Base-by-base conservation (phyloP, 2,888 invertebrate genomes). In the Drosophila birchii region DNA sequence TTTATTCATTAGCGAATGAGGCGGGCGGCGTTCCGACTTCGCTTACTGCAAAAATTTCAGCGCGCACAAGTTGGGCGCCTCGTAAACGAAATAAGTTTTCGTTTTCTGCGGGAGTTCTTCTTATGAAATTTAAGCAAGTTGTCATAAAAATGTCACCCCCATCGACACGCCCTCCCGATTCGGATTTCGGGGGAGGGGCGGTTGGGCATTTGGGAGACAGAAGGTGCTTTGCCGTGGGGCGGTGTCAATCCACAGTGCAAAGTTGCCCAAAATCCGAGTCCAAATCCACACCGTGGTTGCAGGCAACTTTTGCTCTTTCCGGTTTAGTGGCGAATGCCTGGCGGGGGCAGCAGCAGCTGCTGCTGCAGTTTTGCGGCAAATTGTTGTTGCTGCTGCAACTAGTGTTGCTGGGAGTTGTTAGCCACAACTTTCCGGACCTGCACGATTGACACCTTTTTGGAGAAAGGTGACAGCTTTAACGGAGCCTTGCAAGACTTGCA, bases 51-150 rank as follows among this genome's bases (percentile, higher is more conserved):
- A 67, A 67, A 75, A 75, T 72, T 74, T 64, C 75, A 67, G 38
- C 6, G 47, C 56, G 71, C 51, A 80, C 80, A 63, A 85, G 73
- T 67, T 76, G 64, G 41, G 34, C 67, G 63, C 58, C 59, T 71
- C 61, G 69, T 76, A 68, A 60, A 76, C 76, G 78, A 82, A 88
- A 85, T 86, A 86, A 88, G 88, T 86, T 84, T 87, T 68, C 62
- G 41, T 57, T 68, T 73, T 74, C 66, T 39, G 56, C 51, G 45
- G 63, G 75, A 76, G 59, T 76, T 76, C 66, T 75, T 78, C 79
- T 76, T 87, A 78, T 80, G 85, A 77, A 81, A 84, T 89, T 86
- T 85, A 89, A 86, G 81, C 89, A 86, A 89, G 80, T 89, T 89
- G 88, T 86, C 86, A 86, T 87, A 86, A 86, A 85, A 86, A 86